phyloP scores from a whole-genome alignment of 2,888 invertebrate genomes.

The Diadromus collaris region DNA sequence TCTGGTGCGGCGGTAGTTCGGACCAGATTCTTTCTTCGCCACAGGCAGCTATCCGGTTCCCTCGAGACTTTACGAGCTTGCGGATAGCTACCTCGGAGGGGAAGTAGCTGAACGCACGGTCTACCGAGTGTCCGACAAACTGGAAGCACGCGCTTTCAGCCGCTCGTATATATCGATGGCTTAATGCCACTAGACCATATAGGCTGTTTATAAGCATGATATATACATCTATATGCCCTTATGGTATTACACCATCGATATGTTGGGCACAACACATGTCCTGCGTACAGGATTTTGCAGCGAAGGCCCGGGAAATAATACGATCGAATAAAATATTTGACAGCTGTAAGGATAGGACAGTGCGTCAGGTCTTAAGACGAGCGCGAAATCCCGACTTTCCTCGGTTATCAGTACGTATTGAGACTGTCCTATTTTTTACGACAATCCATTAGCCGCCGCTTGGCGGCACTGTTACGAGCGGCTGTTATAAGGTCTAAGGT shows the following conservation, averaged over 20 bases:
- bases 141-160: constrained; percentile 22
- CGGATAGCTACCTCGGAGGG: constrained; percentile 25
- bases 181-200: neutral
- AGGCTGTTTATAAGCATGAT: neutral
- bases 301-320: neutral
- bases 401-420: constrained; percentile 16
- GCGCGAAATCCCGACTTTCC: constrained; percentile 26
- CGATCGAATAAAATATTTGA: neutral
- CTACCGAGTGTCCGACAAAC: constrained; percentile 40
- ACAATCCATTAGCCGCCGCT: neutral
- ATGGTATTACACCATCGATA: neutral
- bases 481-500: neutral
- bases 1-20: constrained; percentile 18
- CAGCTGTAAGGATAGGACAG: constrained; percentile 23
- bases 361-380: constrained; percentile 9
- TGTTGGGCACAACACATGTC: neutral
- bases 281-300: neutral
- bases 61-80: constrained; percentile 42
- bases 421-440: neutral
- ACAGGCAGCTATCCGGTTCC: constrained; percentile 22
- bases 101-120: constrained; percentile 28
- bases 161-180: neutral
- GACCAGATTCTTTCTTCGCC: constrained; percentile 46
- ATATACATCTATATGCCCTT: neutral
- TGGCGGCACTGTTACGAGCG: neutral